Conservation (phyloP, 2,797 vertebrate genomes). For the Spinus pinus region DNA sequence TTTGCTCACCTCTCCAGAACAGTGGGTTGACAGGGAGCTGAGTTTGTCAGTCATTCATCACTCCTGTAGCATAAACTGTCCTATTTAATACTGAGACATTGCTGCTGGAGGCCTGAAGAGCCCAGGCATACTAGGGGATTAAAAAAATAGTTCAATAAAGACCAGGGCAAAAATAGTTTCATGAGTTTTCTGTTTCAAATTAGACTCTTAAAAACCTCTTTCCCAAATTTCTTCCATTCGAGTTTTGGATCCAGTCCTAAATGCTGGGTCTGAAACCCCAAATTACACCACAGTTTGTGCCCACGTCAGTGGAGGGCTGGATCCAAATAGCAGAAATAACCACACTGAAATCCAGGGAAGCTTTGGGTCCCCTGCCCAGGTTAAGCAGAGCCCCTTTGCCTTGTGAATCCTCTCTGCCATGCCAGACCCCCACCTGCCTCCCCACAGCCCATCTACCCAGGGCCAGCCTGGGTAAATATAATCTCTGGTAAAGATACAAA, state of each 20-base stretch:
- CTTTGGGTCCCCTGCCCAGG: background rate
- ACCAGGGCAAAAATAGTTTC: slow-evolving; percentile 18
- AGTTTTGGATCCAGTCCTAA: slow-evolving; percentile 32
- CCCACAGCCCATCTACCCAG: background rate
- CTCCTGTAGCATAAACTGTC: background rate
- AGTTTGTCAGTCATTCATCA: background rate
- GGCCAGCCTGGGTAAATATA: background rate
- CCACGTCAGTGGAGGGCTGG: background rate
- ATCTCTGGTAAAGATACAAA: background rate
- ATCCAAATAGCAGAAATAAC: background rate
- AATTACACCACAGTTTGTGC: background rate
- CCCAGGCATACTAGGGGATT: background rate
- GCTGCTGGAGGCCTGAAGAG: slow-evolving; percentile 10
- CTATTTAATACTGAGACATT: slow-evolving; percentile 9
- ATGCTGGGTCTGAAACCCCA: background rate
- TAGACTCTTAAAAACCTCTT: slow-evolving; percentile 33
- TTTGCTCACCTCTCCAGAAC: background rate
- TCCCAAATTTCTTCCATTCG: slow-evolving; percentile 16
- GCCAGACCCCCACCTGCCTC: background rate
- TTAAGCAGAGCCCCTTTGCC: background rate
- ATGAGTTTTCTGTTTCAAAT: slow-evolving; percentile 43
- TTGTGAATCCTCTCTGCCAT: background rate
- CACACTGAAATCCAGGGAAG: background rate
- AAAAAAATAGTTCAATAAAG: slow-evolving; percentile 8
- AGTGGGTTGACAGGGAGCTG: background rate